Percentiles rank a stretch among this genome's conserved stretches.
Conservation (phyloP, 1,140 invertebrate genomes). For the Pissodes strobi region DNA sequence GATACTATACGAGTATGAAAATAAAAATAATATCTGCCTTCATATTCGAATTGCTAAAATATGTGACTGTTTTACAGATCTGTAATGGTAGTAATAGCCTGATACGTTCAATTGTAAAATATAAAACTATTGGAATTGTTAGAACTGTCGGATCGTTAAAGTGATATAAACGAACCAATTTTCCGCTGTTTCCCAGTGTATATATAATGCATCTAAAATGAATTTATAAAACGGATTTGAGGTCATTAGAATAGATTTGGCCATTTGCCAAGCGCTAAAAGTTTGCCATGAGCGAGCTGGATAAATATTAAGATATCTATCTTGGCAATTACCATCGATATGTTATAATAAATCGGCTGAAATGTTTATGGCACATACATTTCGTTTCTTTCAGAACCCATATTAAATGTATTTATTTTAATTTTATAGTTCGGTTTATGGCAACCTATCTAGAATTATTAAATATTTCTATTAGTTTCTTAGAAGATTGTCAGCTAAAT, state of each 20-base stretch:
- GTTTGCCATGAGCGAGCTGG: not conserved
- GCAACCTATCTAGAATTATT: not conserved
- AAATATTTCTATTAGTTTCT: slow-evolving; percentile 1
- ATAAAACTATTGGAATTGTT: no score
- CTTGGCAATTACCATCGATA: slow-evolving; percentile 1
- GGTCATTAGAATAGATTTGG: slow-evolving; percentile 12
- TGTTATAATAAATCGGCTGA: slow-evolving; percentile 2
- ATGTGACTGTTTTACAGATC: no score
- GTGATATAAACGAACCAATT: no score
- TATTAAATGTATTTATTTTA: slow-evolving; percentile 1
- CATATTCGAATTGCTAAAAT: no score
- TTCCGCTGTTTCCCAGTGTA: no score
- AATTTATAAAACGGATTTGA: slow-evolving; percentile 6
- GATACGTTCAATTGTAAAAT: no score
- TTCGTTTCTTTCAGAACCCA: not conserved
- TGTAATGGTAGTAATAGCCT: no score
- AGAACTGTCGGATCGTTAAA: no score
- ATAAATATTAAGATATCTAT: slow-evolving; percentile 16
- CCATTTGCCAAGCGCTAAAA: not conserved
- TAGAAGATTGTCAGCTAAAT: not conserved
- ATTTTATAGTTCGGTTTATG: slow-evolving; percentile 2
- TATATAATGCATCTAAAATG: not conserved
- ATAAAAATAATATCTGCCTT: no score
- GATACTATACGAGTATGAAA: no score
- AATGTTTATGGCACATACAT: no score